These are phyloP conservation scores for Cheilosia soror DNA, from an alignment of 2,888 invertebrate genomes.

Conservation along the genomic window DNA sequence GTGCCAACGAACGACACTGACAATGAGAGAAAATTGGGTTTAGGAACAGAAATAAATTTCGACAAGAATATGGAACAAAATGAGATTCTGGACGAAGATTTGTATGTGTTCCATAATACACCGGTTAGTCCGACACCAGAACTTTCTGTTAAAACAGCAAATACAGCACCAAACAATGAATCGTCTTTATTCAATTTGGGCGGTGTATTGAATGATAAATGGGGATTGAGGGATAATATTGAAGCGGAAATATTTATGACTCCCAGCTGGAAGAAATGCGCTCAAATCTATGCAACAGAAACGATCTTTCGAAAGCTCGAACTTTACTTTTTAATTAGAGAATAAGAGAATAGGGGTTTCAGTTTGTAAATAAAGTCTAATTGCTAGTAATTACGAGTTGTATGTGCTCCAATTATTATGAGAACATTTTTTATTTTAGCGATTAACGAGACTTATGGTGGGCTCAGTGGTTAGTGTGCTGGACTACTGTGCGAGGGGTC, in stretches of 20 bases:
- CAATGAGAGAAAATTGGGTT: conserved; percentile 28
- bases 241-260: background rate
- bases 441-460: too few species aligned
- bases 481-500: too few species aligned
- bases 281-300: conserved; percentile 77
- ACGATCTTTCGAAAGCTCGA: conserved; percentile 77
- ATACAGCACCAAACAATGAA: background rate
- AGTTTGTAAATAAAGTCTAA: conserved; percentile 17
- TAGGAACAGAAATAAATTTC: conserved; percentile 17
- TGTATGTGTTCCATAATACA: conserved; percentile 65
- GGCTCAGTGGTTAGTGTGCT: too few species aligned
- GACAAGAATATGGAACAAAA: conserved; percentile 76
- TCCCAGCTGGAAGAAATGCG: conserved; percentile 75
- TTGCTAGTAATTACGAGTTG: background rate
- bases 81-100: conserved; percentile 76
- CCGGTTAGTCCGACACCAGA: conserved; percentile 48
- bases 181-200: background rate
- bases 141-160: conserved; percentile 5
- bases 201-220: background rate
- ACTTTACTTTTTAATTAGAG: conserved; percentile 73
- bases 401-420: too few species aligned
- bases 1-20: background rate
- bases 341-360: background rate
- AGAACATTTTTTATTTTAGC: too few species aligned
- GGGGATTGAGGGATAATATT: background rate